Evolutionary conservation across 2,113 vertebrate species (phyloP).

Genomic region (Petroica traversi): DNA sequence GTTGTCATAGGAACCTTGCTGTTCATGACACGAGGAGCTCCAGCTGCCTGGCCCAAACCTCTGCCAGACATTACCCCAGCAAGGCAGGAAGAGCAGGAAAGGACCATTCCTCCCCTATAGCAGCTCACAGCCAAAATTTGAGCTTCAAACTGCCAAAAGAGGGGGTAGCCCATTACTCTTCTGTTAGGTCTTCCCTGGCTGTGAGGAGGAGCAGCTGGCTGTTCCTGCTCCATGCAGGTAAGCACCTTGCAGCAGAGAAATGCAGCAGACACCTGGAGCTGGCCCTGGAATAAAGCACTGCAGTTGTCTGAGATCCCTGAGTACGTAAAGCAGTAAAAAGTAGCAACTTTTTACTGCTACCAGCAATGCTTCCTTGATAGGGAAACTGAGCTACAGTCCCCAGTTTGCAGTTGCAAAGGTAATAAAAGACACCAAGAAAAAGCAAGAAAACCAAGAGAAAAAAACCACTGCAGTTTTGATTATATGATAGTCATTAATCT

Average conservation of each 20-base stretch:
- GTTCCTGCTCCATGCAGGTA: background rate
- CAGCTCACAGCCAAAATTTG: background rate
- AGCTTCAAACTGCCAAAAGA: background rate
- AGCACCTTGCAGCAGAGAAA: background rate
- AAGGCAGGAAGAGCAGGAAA: background rate
- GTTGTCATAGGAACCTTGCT: background rate
- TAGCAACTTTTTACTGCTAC: background rate
- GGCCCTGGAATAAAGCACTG: background rate
- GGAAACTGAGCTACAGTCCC: background rate
- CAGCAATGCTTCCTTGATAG: background rate
- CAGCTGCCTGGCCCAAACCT: background rate
- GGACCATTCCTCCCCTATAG: background rate
- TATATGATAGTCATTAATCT: background rate
- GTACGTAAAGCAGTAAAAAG: background rate
- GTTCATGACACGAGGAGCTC: rapidly evolving
- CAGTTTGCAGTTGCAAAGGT: background rate
- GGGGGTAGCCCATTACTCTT: background rate
- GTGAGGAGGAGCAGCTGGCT: background rate
- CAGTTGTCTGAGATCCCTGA: background rate
- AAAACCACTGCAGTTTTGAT: background rate
- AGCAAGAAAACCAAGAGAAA: background rate
- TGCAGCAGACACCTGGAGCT: background rate
- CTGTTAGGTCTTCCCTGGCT: background rate
- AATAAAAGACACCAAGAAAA: background rate
- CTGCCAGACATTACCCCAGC: background rate